Percentiles rank a stretch among this genome's conserved stretches.
These are phyloP conservation scores for Tineola bisselliella DNA, from an alignment of 2,888 invertebrate species.

Conservation along the genomic window DNA sequence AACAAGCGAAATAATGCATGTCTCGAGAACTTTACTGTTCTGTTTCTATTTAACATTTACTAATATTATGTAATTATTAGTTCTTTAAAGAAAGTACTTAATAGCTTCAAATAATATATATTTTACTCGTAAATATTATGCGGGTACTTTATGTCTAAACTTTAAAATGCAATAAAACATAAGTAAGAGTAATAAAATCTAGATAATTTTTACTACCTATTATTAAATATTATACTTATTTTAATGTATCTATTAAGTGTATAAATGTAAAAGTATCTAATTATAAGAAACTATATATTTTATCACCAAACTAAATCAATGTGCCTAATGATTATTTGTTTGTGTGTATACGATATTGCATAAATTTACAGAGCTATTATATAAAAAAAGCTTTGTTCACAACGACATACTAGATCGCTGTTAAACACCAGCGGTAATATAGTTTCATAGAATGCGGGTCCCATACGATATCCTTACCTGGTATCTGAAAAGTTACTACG, in stretches of 20 bases:
- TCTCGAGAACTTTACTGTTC: too few relatives aligned
- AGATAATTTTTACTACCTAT: too few relatives aligned
- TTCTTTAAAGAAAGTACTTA: neutral
- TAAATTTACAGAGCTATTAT: neutral
- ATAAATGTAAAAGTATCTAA: too few relatives aligned
- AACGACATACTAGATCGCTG: conserved; percentile 1
- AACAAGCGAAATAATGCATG: neutral
- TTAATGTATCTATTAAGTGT: too few relatives aligned
- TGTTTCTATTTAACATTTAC: too few relatives aligned
- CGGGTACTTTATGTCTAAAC: neutral
- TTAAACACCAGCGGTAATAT: neutral
- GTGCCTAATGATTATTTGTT: neutral
- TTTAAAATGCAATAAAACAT: neutral
- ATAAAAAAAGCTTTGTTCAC: neutral
- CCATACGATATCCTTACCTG: conserved; percentile 18
- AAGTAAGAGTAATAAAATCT: too few relatives aligned
- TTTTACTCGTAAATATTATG: neutral
- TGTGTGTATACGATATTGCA: neutral
- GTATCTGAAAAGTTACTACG: neutral
- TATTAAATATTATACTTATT: too few relatives aligned
- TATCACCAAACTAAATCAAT: neutral
- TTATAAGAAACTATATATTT: too few relatives aligned
- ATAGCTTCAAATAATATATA: neutral
- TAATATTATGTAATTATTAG: too few relatives aligned
- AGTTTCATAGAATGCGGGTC: conserved; percentile 21